phyloP scores from a whole-genome alignment of 2,113 vertebrate species.

The Perca flavescens region DNA sequence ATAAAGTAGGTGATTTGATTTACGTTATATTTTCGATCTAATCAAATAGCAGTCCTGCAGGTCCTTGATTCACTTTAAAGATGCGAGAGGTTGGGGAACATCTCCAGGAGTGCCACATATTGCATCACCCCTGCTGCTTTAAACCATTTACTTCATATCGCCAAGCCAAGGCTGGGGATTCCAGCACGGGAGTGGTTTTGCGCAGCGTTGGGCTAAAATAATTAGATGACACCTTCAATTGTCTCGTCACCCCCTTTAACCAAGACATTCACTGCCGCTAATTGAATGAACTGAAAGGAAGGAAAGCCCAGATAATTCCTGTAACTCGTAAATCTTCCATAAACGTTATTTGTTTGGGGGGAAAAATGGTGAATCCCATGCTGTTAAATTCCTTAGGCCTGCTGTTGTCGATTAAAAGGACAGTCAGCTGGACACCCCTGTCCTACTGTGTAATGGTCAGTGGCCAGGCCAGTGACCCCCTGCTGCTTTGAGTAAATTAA shows the following conservation, averaged over 20 bases:
- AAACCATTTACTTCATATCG: conserved; percentile 82
- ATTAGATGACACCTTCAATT: conserved; percentile 87
- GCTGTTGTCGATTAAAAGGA: conserved; percentile 87
- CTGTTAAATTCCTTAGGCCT: conserved; percentile 86
- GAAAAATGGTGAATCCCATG: conserved; percentile 77
- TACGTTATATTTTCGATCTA: conserved; percentile 78
- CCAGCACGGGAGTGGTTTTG: conserved; percentile 62
- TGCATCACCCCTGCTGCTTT: conserved; percentile 83
- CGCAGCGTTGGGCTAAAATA: conserved; percentile 79
- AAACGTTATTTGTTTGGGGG: conserved; percentile 83
- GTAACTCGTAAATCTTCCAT: conserved; percentile 84
- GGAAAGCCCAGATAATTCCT: conserved; percentile 78
- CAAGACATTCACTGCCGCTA: conserved; percentile 76
- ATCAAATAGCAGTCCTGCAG: conserved; percentile 81
- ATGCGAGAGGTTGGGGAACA: conserved; percentile 75
- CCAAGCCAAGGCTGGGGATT: conserved; percentile 67
- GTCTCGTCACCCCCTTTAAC: conserved; percentile 82
- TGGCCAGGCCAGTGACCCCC: conserved; percentile 76
- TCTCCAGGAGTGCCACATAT: conserved; percentile 82
- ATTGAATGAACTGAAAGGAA: conserved; percentile 82
- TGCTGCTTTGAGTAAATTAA: conserved; percentile 85
- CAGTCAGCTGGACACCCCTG: conserved; percentile 89
- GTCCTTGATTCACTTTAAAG: conserved; percentile 83
- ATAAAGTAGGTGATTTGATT: conserved; percentile 79
- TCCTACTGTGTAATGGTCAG: conserved; percentile 91